A percentile compares a stretch with the other conserved stretches of the same genome.
phyloP scores from a whole-genome alignment of 2,888 invertebrate genomes.

The Acrocera orbiculus region DNA sequence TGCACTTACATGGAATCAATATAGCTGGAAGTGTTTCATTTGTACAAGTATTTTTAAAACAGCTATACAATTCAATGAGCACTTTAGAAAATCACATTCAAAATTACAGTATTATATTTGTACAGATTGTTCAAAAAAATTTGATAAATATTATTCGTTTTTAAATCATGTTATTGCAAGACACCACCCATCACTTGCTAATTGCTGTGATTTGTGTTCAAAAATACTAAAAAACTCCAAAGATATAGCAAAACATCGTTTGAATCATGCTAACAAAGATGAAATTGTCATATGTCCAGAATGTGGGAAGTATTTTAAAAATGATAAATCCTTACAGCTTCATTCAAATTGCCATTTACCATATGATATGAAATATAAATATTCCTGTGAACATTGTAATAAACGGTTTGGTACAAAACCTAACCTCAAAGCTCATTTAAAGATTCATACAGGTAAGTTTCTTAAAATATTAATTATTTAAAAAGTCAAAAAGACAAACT shows the following conservation, averaged over 20 bases:
- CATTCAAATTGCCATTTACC: conserved; percentile 15
- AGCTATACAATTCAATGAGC: conserved; percentile 7
- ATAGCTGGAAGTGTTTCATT: conserved; percentile 13
- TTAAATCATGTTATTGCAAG: conserved; percentile 19
- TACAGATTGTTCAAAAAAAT: conserved; percentile 17
- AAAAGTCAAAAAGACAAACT: too few species aligned
- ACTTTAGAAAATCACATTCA: conserved; percentile 1
- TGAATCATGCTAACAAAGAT: conserved; percentile 2
- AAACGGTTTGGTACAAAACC: conserved; percentile 15
- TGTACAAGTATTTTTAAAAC: conserved; percentile 7
- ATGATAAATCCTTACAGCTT: conserved; percentile 12
- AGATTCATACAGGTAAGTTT: conserved; percentile 17
- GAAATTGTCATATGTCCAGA: conserved; percentile 12
- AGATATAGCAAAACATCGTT: conserved; percentile 14
- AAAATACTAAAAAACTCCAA: conserved; percentile 8
- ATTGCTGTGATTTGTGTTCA: conserved; percentile 18
- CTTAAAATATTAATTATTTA: too few species aligned
- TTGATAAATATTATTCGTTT: conserved; percentile 17
- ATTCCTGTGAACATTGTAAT: conserved; percentile 12
- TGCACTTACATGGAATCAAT: conserved; percentile 12
- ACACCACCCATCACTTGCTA: conserved; percentile 15
- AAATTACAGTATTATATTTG: conserved; percentile 14
- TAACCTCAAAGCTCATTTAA: conserved; percentile 16
- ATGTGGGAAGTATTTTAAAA: conserved; percentile 18
- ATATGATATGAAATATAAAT: conserved; percentile 9